Base-by-base conservation (phyloP, 2,797 vertebrate genomes). In the Sardinella longiceps region DNA sequence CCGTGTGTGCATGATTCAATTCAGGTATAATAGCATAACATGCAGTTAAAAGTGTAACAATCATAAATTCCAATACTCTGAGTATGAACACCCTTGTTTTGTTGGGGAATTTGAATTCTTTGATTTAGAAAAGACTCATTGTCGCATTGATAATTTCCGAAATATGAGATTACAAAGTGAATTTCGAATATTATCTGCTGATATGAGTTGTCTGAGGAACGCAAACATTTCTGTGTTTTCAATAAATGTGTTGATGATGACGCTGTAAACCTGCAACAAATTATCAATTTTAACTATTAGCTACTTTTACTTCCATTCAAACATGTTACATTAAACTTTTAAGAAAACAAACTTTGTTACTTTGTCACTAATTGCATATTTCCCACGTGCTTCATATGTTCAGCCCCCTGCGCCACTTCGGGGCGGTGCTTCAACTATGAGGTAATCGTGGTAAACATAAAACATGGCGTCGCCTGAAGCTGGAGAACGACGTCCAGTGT, bases 391-490 rank as follows among this genome's bases (percentile, higher is more conserved):
- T 77, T 43, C 37, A 43, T 43, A 77, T 77, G 70, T 1, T 86
- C 93, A 45, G 88, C 94, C 95, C 95, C 93, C 91, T 96, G 95
- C 95, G 92, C 90, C 94, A 95, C 93, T 94, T 94, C 84, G 86
- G 86, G 95, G 95, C 88, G 93, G 90, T 0, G 84, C 84, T 25
- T 82, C 48, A 11, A 28, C 87, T 80, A 94, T 96, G 95, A 95
- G 90, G 95, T 96, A 94, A 96, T 95, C 88, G 91, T 91, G 91
- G 95, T 96, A 96, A 96, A 96, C 95, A 96, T 94, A 92, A 91
- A 96, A 96, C 90, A 96, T 96, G 96, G 96, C 95, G 94, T 91
- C 93, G 89, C 89, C 87, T 90, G 88, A 89, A 74, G 90, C 87
- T 33, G 92, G 85, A 91, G 92, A 92, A 82, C 92, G 90, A 33